Conservation (phyloP, 2,888 invertebrate species). For the Malachius bipustulatus region DNA sequence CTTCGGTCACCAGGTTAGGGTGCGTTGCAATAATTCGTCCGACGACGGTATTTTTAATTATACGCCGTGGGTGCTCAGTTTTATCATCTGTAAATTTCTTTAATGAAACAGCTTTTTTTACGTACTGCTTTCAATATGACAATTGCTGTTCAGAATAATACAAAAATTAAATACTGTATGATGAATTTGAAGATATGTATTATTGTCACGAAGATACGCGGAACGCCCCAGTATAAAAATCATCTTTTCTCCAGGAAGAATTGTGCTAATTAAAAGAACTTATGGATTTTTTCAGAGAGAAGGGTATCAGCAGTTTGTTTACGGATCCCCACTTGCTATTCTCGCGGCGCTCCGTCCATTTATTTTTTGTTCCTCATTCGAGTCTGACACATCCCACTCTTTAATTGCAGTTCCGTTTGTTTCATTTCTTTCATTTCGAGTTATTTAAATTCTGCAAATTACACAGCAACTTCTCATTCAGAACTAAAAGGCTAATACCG, state of each 20-base stretch:
- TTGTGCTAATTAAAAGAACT: slow-evolving; percentile 36
- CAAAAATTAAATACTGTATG: too few species aligned
- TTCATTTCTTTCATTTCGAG: slow-evolving; percentile 27
- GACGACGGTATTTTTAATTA: slow-evolving; percentile 34
- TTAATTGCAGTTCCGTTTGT: slow-evolving; percentile 30
- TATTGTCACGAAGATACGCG: too few species aligned
- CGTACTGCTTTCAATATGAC: too few species aligned
- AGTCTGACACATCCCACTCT: slow-evolving; percentile 27
- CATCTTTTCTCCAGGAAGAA: too few species aligned
- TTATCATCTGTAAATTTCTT: slow-evolving; percentile 37
- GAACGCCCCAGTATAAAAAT: too few species aligned
- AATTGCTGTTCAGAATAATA: too few species aligned
- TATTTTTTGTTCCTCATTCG: slow-evolving; percentile 29
- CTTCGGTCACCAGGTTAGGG: slow-evolving; percentile 18
- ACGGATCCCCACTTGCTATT: slow-evolving; percentile 26
- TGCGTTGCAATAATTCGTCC: slow-evolving; percentile 28
- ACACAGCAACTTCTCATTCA: slow-evolving; percentile 27
- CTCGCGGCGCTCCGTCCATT: slow-evolving; percentile 28
- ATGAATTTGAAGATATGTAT: too few species aligned
- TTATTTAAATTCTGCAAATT: slow-evolving; percentile 30
- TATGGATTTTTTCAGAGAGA: slow-evolving; percentile 32
- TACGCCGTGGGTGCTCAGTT: slow-evolving; percentile 31
- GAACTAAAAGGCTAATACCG: slow-evolving; percentile 27
- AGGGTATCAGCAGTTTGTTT: slow-evolving; percentile 32
- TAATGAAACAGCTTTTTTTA: slow-evolving; percentile 33